Evolutionary conservation across 2,113 vertebrate species (phyloP).

Genomic region (Lophotis ruficrista): DNA sequence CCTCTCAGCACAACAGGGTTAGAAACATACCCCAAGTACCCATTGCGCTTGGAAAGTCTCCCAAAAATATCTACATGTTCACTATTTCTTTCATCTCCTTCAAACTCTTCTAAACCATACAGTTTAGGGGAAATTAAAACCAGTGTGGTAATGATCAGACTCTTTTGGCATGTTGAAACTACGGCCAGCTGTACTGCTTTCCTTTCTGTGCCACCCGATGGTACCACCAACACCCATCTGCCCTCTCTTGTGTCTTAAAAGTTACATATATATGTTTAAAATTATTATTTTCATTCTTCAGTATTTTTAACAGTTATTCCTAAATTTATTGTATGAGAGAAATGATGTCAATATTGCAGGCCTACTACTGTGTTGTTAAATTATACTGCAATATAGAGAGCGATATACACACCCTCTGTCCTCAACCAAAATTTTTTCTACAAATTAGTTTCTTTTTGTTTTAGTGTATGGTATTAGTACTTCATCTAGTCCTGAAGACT

Average conservation of each 20-base stretch:
- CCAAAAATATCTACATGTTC: accelerated
- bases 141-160: neutral
- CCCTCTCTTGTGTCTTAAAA: too few relatives aligned
- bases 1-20: neutral
- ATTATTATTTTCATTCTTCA: neutral
- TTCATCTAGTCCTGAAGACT: neutral
- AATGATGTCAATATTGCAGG: neutral
- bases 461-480: neutral
- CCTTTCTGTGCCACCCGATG: neutral
- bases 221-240: too few relatives aligned
- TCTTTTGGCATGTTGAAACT: neutral
- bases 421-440: neutral
- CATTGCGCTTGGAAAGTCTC: accelerated
- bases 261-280: too few relatives aligned
- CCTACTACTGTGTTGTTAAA: neutral
- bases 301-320: neutral
- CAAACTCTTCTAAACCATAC: neutral
- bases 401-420: neutral
- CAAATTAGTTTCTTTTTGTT: neutral
- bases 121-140: neutral
- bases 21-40: neutral
- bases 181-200: neutral
- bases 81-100: neutral
- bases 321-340: neutral
- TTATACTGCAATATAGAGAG: neutral